These are phyloP conservation scores for Flexamia atlantica DNA, from an alignment of 2,888 invertebrate species.

Conservation along the genomic window DNA sequence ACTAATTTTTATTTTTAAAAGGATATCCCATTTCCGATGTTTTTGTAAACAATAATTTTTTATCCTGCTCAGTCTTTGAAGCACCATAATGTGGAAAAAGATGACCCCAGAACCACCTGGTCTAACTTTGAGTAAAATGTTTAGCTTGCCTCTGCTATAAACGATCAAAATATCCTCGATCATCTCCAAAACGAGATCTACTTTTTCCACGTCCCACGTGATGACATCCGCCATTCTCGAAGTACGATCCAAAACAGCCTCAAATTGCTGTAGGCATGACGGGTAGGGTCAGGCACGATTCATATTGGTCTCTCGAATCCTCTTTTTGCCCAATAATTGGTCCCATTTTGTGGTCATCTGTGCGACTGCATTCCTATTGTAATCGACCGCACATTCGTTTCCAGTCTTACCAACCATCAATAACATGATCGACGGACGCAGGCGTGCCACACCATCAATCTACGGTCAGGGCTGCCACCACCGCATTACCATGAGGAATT, in stretches of 20 bases:
- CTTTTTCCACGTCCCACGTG: neutral
- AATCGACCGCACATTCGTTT: slow-evolving; percentile 55
- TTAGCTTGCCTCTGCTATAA: too few species aligned
- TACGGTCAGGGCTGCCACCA: slow-evolving; percentile 41
- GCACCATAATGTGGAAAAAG: too few species aligned
- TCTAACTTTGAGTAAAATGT: too few species aligned
- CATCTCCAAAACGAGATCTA: neutral
- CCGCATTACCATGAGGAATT: slow-evolving; percentile 15
- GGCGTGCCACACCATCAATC: slow-evolving; percentile 17
- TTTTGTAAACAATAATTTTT: too few species aligned
- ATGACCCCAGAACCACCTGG: too few species aligned
- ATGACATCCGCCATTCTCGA: neutral
- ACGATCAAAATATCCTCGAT: too few species aligned
- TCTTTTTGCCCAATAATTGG: slow-evolving; percentile 56
- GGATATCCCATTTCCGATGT: too few species aligned
- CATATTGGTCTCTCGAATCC: slow-evolving; percentile 36
- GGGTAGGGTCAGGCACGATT: slow-evolving; percentile 42
- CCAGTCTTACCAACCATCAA: slow-evolving; percentile 32
- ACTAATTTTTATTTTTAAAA: too few species aligned
- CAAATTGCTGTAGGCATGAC: neutral
- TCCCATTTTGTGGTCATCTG: slow-evolving; percentile 46
- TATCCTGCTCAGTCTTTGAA: too few species aligned
- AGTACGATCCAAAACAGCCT: slow-evolving; percentile 6
- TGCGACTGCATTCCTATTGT: slow-evolving; percentile 54
- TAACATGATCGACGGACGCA: slow-evolving; percentile 22